A percentile compares a stretch with the other conserved stretches of the same genome.
phyloP scores from a whole-genome alignment of 2,888 invertebrate species.

The Calliphora vomitoria region DNA sequence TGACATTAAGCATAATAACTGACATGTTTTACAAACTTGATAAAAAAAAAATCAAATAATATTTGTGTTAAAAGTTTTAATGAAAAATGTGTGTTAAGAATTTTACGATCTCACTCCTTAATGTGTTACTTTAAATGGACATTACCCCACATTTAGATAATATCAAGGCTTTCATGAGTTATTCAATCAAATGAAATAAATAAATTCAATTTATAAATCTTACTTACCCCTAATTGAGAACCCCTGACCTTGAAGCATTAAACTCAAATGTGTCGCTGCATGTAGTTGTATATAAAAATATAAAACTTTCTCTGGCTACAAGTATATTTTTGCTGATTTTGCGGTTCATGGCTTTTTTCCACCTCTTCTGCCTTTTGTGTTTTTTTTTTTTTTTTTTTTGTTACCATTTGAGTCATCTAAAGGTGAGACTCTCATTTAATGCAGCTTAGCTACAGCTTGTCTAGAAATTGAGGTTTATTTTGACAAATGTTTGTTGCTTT shows the following conservation, averaged over 20 bases:
- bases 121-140: too few relatives aligned
- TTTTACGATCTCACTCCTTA: too few relatives aligned
- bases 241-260: constrained; percentile 39
- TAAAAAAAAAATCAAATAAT: too few relatives aligned
- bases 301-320: constrained; percentile 69
- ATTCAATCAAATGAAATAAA: too few relatives aligned
- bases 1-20: too few relatives aligned
- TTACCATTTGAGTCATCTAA: constrained; percentile 60
- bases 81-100: too few relatives aligned
- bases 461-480: constrained; percentile 27
- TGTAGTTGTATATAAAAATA: constrained; percentile 11
- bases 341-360: constrained; percentile 68
- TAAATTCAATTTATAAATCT: background rate
- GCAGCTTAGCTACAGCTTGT: constrained; percentile 23
- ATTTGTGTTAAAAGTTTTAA: too few relatives aligned
- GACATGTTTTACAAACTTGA: too few relatives aligned
- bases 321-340: constrained; percentile 63
- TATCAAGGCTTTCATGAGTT: too few relatives aligned
- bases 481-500: constrained; percentile 30
- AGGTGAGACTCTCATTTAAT: constrained; percentile 34
- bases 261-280: constrained; percentile 44
- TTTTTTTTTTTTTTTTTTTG: background rate
- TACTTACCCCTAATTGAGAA: constrained; percentile 17
- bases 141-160: too few relatives aligned
- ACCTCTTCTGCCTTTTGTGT: constrained; percentile 9